phyloP scores from a whole-genome alignment of 2,888 invertebrate genomes.

The Chromoteleia sp. region DNA sequence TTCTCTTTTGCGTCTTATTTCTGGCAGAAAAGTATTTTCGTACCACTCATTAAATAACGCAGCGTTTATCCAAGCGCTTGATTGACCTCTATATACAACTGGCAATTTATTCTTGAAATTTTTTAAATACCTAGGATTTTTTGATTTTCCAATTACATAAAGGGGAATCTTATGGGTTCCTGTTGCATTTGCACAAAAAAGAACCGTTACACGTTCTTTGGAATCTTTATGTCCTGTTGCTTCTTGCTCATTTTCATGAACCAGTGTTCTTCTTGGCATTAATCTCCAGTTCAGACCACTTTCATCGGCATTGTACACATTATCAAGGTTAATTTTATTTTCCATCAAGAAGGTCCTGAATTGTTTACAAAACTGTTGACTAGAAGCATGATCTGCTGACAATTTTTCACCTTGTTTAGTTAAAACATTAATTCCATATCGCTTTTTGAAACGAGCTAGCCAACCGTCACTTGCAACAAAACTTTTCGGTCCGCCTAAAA shows the following conservation, averaged over 20 bases:
- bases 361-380: background rate
- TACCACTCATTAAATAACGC: slow-evolving; percentile 21
- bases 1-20: slow-evolving; percentile 2
- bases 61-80: slow-evolving; percentile 25
- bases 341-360: slow-evolving; percentile 2
- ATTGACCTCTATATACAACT: slow-evolving; percentile 13
- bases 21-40: slow-evolving; percentile 6
- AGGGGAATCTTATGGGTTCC: slow-evolving; percentile 25
- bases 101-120: slow-evolving; percentile 1
- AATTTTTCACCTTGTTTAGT: slow-evolving; percentile 13
- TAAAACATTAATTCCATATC: slow-evolving; percentile 4
- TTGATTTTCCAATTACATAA: slow-evolving; percentile 10
- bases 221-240: slow-evolving; percentile 1
- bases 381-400: background rate
- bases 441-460: slow-evolving; percentile 8
- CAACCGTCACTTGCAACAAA: slow-evolving; percentile 21
- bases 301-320: slow-evolving; percentile 19
- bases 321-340: slow-evolving; percentile 28
- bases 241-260: slow-evolving; percentile 16
- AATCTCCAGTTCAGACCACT: slow-evolving; percentile 24
- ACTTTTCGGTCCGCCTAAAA: slow-evolving; percentile 13
- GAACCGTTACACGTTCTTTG: slow-evolving; percentile 27
- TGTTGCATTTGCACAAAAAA: slow-evolving; percentile 31
- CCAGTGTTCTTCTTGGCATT: background rate
- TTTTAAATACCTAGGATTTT: slow-evolving; percentile 21